Conservation (phyloP, 2,113 vertebrate species). For the Myrmecophaga tridactyla region DNA sequence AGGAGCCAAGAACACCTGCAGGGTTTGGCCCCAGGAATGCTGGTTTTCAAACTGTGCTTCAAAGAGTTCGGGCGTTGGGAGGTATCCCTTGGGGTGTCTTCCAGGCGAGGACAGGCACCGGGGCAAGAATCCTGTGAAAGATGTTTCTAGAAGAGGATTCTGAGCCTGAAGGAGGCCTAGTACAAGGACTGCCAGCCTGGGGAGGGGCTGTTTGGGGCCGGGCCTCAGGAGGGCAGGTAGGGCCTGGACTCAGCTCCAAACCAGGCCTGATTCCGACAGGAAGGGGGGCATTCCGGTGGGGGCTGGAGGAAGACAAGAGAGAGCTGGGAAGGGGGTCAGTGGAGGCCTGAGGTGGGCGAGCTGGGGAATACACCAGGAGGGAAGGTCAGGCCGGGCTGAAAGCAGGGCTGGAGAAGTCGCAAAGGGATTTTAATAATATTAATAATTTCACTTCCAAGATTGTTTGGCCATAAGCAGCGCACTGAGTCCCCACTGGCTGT, state of each 20-base stretch:
- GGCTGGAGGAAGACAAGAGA: background rate
- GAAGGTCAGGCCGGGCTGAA: background rate
- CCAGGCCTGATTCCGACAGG: background rate
- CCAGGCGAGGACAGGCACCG: background rate
- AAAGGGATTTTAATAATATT: background rate
- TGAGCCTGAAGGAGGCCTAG: background rate
- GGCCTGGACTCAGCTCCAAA: background rate
- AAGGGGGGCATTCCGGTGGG: background rate
- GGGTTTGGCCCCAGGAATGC: no score
- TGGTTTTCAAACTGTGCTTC: background rate
- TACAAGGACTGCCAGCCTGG: background rate
- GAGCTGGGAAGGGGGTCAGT: background rate
- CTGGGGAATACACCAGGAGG: background rate
- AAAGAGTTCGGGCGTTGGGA: background rate
- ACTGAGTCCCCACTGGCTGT: background rate
- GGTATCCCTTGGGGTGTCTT: background rate
- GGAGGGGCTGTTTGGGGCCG: background rate
- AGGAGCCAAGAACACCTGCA: no score
- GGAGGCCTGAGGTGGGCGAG: background rate
- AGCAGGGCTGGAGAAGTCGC: background rate
- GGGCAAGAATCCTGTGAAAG: background rate
- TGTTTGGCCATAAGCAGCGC: background rate
- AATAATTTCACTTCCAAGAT: background rate
- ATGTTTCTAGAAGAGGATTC: background rate
- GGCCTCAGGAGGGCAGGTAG: background rate